Percentiles rank a stretch among this genome's conserved stretches.
These are phyloP conservation scores for Euborellia annulipes DNA, from an alignment of 1,140 invertebrate species.

Conservation along the genomic window DNA sequence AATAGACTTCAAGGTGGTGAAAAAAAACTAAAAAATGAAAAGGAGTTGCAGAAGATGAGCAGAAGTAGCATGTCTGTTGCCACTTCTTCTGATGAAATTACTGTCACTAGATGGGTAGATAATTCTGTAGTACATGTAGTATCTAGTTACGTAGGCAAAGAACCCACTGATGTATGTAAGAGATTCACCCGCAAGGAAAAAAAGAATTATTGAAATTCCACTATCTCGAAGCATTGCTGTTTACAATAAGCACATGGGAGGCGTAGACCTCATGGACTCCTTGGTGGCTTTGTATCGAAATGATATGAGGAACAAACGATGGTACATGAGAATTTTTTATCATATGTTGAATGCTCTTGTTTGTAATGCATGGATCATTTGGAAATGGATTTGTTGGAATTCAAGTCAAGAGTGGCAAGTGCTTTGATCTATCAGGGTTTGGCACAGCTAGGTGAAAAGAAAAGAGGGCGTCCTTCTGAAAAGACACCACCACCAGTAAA, in stretches of 20 bases:
- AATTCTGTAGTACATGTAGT: conserved; percentile 18
- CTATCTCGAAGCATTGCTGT: conserved; percentile 27
- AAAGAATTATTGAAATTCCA: conserved; percentile 21
- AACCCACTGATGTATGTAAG: conserved; percentile 15
- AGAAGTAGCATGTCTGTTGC: conserved; percentile 9
- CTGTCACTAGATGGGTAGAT: conserved; percentile 18
- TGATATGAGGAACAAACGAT: conserved; percentile 26
- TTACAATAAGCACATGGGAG: conserved; percentile 33
- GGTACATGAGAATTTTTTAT: conserved; percentile 28
- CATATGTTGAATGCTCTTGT: conserved; percentile 26
- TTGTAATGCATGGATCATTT: conserved; percentile 19
- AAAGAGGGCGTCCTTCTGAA: too few species aligned
- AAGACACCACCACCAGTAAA: too few species aligned
- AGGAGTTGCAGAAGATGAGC: conserved; percentile 15
- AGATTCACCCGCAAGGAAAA: conserved; percentile 14
- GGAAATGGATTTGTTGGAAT: conserved; percentile 1
- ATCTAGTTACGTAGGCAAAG: conserved; percentile 22
- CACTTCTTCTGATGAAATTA: conserved; percentile 16
- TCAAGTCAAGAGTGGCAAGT: too few species aligned
- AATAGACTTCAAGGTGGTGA: conserved; percentile 9
- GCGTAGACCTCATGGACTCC: conserved; percentile 27
- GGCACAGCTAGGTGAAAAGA: too few species aligned
- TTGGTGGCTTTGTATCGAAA: conserved; percentile 27
- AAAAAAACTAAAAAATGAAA: conserved; percentile 7
- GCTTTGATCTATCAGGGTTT: too few species aligned